Percentiles rank a stretch among this genome's conserved stretches.
These are phyloP conservation scores for Scotopteryx bipunctaria DNA, from an alignment of 2,888 invertebrate species.

Conservation along the genomic window DNA sequence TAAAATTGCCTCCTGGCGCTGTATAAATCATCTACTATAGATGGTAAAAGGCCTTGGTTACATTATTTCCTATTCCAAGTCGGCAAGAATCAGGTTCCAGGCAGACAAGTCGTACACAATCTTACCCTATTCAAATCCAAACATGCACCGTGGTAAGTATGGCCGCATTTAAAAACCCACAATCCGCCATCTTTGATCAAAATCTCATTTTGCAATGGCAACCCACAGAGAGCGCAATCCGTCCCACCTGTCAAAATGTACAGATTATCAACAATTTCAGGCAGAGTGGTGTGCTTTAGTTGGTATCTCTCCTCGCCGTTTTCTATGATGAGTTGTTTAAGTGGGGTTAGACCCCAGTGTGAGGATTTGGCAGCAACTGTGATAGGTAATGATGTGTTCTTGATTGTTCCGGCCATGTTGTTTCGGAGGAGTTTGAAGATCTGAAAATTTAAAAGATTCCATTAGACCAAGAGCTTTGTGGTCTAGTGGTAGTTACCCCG, in stretches of 20 bases:
- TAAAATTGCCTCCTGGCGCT: no score
- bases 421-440: constrained; percentile 65
- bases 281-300: constrained; percentile 44
- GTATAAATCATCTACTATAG: no score
- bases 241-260: constrained; percentile 36
- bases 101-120: constrained; percentile 68
- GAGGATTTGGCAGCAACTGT: constrained; percentile 65
- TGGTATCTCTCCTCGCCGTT: constrained; percentile 33
- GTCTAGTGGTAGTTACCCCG: no score
- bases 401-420: constrained; percentile 53
- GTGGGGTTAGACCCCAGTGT: constrained; percentile 79
- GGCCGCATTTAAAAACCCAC: constrained; percentile 85
- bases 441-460: no score
- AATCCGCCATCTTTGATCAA: constrained; percentile 84
- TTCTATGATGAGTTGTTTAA: constrained; percentile 30
- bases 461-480: no score
- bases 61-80: no score
- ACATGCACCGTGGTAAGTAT: constrained; percentile 85
- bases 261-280: constrained; percentile 52
- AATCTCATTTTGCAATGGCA: constrained; percentile 83
- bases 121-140: constrained; percentile 82
- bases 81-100: constrained; percentile 39
- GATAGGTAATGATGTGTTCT: constrained; percentile 73
- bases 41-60: no score
- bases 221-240: constrained; percentile 82